These are phyloP conservation scores for Urophycis tenuis DNA, from an alignment of 2,797 vertebrate species.

Conservation along the genomic window DNA sequence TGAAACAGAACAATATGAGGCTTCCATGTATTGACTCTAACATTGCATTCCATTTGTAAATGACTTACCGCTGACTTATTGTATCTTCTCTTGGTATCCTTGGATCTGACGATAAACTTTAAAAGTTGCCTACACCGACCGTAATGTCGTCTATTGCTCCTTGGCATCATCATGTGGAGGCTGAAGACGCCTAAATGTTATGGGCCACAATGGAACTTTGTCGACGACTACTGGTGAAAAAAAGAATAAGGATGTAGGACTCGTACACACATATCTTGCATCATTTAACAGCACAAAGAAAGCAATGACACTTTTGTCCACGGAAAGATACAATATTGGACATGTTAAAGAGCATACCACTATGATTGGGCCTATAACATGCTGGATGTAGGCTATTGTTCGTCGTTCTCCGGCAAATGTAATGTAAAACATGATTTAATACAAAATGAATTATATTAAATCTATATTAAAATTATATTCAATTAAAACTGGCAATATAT, in stretches of 20 bases:
- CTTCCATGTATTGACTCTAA: not conserved
- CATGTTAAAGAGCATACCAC: not conserved
- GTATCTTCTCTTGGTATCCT: conserved; percentile 27
- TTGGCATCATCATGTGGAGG: not conserved
- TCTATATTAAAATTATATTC: not conserved
- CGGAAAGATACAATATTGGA: not conserved
- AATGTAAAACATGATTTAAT: not conserved
- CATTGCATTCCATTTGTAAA: conserved; percentile 6
- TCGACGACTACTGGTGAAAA: conserved; percentile 47
- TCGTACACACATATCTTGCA: not conserved
- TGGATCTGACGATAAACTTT: conserved; percentile 53
- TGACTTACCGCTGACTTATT: conserved; percentile 56
- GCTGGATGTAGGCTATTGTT: not conserved
- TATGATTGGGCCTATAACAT: not conserved
- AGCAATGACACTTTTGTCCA: not conserved
- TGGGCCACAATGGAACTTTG: conserved; percentile 16
- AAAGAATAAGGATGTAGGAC: not conserved
- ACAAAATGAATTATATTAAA: not conserved
- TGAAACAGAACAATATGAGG: not conserved
- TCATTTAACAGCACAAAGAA: not conserved
- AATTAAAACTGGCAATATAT: not conserved
- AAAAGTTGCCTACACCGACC: conserved; percentile 34
- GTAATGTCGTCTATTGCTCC: not conserved
- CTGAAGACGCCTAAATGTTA: conserved; percentile 3
- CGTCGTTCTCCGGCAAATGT: not conserved